Evolutionary conservation across 2,888 invertebrate genomes (phyloP), one percentile per base, ranked within the genome.

Genomic region (Margaritifera margaritifera): DNA sequence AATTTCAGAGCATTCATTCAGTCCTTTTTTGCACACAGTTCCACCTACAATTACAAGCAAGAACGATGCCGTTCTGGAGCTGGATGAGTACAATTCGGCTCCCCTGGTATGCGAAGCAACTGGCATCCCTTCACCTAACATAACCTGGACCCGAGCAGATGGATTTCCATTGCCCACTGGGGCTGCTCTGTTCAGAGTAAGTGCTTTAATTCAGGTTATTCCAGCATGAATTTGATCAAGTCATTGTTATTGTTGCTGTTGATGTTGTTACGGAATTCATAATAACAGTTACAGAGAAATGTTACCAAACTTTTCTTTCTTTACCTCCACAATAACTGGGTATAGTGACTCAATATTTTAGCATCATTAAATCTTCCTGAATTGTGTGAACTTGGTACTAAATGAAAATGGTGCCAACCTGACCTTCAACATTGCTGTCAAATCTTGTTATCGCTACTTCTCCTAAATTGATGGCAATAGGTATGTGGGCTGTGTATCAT

Each of bases 71-170:
- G 86, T 85, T 6, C 67, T 83, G 31, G 83, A 82, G 55, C 78
- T 86, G 19, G 72, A 82, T 54, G 81, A 82, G 42, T 84, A 84
- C 6, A 72, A 74, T 6, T 78, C 79, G 55, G 78, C 81, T 8
- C 75, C 66, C 20, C 76, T 89, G 24, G 62, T 61, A 2, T 89
- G 89, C 76, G 72, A 73, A 11, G 87, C 89, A 2, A 77, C 79
- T n/a, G 89, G 89, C 4, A 86, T 84, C 60, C 89, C 89, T 0
- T 68, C 64, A 19, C 89, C 89, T 4, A 88, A 88, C 73, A 87
- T 89, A 53, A 89, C 88, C 2, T 89, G 89, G 89, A 83, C 85
- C 25, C 75, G 89, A 64, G 85, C 87, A 19, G 88, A 88, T 71
- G 88, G 89, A 18, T 63, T 71, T 0, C 62, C 79, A 11, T 72